Percentiles rank a stretch among this genome's conserved stretches.
Evolutionary conservation across 2,888 invertebrate genomes (phyloP).

Genomic region (Lithophane semibrunnea): DNA sequence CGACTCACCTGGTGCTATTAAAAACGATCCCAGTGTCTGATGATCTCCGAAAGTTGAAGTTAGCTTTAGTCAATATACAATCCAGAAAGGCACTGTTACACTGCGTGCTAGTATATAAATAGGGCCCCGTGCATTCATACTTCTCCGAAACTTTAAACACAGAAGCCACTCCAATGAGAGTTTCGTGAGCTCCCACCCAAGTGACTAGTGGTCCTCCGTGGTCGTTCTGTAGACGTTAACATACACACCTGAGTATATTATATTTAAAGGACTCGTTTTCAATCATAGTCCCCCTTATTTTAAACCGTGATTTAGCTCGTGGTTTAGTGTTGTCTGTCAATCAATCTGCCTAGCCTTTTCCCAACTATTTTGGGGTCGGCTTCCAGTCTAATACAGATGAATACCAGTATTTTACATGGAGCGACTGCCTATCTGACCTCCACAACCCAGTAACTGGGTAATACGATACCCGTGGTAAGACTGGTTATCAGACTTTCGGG

Average conservation of each 20-base stretch:
- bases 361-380: too few relatives aligned
- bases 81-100: slow-evolving; percentile 74
- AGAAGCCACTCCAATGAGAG: slow-evolving; percentile 77
- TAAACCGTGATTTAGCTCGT: neutral
- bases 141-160: slow-evolving; percentile 70
- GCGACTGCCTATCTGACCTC: too few relatives aligned
- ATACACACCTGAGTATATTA: neutral
- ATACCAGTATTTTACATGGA: too few relatives aligned
- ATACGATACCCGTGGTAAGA: too few relatives aligned
- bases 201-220: slow-evolving; percentile 79
- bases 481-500: too few relatives aligned
- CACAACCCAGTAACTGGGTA: too few relatives aligned
- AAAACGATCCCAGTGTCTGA: neutral
- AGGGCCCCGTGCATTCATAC: slow-evolving; percentile 73
- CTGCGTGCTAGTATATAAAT: slow-evolving; percentile 77
- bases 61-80: slow-evolving; percentile 67
- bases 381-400: too few relatives aligned
- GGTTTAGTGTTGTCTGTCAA: too few relatives aligned
- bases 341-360: too few relatives aligned
- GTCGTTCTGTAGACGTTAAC: slow-evolving; percentile 72
- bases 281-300: neutral
- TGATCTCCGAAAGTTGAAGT: neutral
- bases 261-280: neutral
- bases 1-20: slow-evolving; percentile 30
- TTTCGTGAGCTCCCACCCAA: slow-evolving; percentile 70